phyloP scores from a whole-genome alignment of 2,888 invertebrate species.

The Lithophane socia region DNA sequence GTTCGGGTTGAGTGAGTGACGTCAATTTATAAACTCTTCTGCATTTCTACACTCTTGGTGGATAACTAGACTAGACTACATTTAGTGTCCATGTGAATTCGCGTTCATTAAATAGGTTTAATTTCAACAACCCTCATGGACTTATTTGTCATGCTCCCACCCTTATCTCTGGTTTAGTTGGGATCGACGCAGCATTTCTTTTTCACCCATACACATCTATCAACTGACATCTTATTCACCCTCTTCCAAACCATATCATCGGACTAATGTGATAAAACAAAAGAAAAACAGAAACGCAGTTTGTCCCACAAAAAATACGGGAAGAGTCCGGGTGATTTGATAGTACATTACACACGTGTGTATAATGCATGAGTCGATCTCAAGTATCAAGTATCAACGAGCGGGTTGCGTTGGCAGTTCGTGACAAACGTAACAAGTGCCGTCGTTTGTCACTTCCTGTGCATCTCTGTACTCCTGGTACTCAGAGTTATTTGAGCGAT shows the following conservation, averaged over 20 bases:
- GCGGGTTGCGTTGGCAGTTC: conserved; percentile 42
- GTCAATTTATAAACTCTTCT: conserved; percentile 8
- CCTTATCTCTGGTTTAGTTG: not conserved
- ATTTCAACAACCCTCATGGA: not conserved
- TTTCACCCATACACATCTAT: not conserved
- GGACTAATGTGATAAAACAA: conserved; percentile 4
- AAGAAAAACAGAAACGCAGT: conserved; percentile 7
- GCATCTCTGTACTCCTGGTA: conserved; percentile 16
- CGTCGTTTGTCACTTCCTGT: conserved; percentile 30
- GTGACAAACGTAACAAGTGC: conserved; percentile 45
- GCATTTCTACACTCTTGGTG: not conserved
- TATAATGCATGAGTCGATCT: conserved; percentile 47
- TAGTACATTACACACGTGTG: conserved; percentile 35
- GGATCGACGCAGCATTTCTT: too few relatives aligned
- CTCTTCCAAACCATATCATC: not conserved
- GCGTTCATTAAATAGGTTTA: not conserved
- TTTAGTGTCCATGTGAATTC: not conserved
- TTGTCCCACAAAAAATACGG: not conserved
- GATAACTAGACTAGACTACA: not conserved
- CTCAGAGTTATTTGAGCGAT: not conserved
- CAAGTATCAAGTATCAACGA: conserved; percentile 42
- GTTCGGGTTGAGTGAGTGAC: not conserved
- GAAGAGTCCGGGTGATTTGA: not conserved
- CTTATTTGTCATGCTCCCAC: too few relatives aligned
- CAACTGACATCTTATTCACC: not conserved